Base-by-base conservation (phyloP, 2,113 vertebrate species). In the Carollia perspicillata region DNA sequence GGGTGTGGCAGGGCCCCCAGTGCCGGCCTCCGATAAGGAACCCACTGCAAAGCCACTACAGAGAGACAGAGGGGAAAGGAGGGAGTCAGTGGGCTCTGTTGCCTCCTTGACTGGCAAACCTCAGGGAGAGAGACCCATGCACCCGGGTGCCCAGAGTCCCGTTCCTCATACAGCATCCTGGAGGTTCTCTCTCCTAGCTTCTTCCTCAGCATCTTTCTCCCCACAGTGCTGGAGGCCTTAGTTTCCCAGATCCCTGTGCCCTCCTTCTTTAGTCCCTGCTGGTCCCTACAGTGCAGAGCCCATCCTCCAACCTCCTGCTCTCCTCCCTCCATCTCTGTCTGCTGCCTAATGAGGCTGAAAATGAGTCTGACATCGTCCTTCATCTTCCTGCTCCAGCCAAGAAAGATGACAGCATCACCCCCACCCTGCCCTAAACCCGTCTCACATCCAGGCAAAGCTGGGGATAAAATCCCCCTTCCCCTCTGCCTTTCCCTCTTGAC, bases 271-370 rank as follows among this genome's bases (percentile, higher is more conserved):
- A 66, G 81, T 20, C 42, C 71, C 84, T 77, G 83, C 55, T 49
- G 42, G 79, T 49, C 44, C 74, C 84, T 55, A 55, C 1, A 55
- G 58, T 13, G 37, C 28, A 79, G 4, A 35, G 84, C 97, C 96
- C 97, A 93, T 88, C 97, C 97, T 92, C 95, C 97, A 97, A 3
- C 47, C 65, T 49, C 81, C 75, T 18, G 91, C 66, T 94, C 90
- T 89, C 90, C 77, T 90, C 93, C 86, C 79, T 97, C 96, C 79
- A 90, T 92, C 97, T 97, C 95, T 4, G 86, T 97, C 96, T 97
- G 96, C 94, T 94, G 96, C 93, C 95, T 97, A 97, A 97, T 97
- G 97, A 96, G 97, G 97, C 97, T 88, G 95, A 97, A 97, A 97
- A 97, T 83, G 97, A 97, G 94, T n/a, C 89, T 96, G 97, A 96